Percentiles rank a stretch among this genome's conserved stretches.
These are phyloP conservation scores for Eucidaris tribuloides DNA, from an alignment of 35 echinoderm and acorn worm genomes.

Conservation along the genomic window DNA sequence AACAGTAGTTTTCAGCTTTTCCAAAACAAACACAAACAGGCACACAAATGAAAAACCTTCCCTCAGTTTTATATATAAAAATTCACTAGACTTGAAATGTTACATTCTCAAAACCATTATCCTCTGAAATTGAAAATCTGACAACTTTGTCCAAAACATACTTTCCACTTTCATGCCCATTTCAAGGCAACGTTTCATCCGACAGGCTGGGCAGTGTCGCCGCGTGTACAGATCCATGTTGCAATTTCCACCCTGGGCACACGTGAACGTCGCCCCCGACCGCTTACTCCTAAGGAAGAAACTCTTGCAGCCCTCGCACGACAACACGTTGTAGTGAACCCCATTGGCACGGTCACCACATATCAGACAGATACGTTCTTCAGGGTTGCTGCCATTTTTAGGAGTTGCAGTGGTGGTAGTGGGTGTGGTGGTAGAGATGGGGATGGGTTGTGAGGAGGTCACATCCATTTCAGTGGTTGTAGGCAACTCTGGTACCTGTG, in stretches of 20 bases:
- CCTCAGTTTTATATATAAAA: background rate
- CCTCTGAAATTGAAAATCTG: background rate
- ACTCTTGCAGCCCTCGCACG: conserved; percentile 98
- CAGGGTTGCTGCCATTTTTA: background rate
- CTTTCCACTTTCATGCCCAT: conserved; percentile 89
- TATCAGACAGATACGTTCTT: conserved; percentile 62
- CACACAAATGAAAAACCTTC: too few relatives aligned
- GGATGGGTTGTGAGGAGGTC: background rate
- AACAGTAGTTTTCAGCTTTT: too few relatives aligned
- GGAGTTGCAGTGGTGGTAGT: background rate
- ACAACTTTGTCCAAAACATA: conserved; percentile 11
- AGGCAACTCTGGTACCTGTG: background rate
- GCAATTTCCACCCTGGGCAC: conserved; percentile 79
- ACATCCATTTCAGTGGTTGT: background rate
- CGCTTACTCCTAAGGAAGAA: conserved; percentile 94
- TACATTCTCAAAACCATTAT: too few relatives aligned
- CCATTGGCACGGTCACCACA: conserved; percentile 97
- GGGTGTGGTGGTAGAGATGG: background rate
- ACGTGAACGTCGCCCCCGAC: conserved; percentile 69
- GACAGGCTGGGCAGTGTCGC: conserved; percentile 90
- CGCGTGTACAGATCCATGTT: conserved; percentile 97
- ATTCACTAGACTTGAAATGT: too few relatives aligned
- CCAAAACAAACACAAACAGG: too few relatives aligned
- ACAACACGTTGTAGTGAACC: conserved; percentile 97
- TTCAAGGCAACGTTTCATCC: conserved; percentile 79